phyloP scores from a whole-genome alignment of 2,888 invertebrate species.

The Caenorhabditis sinica region DNA sequence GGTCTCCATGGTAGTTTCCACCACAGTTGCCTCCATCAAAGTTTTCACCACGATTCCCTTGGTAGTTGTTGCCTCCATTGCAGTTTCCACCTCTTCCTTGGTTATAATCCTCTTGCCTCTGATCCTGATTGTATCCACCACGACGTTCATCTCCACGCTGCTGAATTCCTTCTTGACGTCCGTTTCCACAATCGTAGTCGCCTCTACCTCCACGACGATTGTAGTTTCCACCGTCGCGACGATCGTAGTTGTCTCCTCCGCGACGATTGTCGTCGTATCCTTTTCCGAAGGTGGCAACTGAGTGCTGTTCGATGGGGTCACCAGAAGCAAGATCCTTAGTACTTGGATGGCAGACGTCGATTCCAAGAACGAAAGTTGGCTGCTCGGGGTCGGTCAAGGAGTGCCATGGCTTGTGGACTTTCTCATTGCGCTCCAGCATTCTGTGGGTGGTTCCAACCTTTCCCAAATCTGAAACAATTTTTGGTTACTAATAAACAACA shows the following conservation, averaged over 20 bases:
- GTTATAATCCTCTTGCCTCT: background rate
- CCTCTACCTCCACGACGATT: no score
- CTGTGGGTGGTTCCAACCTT: slow-evolving; percentile 61
- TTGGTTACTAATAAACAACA: background rate
- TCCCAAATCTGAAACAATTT: slow-evolving; percentile 19
- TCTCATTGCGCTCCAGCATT: no score
- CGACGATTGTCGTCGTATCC: no score
- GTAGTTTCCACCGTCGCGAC: no score
- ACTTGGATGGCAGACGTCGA: slow-evolving; percentile 94
- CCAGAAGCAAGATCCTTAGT: slow-evolving; percentile 87
- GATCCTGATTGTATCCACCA: background rate
- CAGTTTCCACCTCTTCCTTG: background rate
- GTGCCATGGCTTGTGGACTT: no score
- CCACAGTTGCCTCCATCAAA: no score
- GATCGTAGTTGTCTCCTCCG: no score
- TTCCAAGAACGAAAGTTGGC: slow-evolving; percentile 89
- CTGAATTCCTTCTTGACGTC: no score
- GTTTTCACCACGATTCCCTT: background rate
- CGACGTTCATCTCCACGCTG: background rate
- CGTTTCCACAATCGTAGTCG: no score
- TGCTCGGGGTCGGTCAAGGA: slow-evolving; percentile 71
- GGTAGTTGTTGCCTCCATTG: background rate
- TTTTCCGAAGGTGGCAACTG: slow-evolving; percentile 85
- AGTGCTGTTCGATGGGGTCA: slow-evolving; percentile 65
- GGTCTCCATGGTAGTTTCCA: background rate